Evolutionary conservation across 1,140 invertebrate genomes (phyloP).

Genomic region (Coenobita brevimanus): DNA sequence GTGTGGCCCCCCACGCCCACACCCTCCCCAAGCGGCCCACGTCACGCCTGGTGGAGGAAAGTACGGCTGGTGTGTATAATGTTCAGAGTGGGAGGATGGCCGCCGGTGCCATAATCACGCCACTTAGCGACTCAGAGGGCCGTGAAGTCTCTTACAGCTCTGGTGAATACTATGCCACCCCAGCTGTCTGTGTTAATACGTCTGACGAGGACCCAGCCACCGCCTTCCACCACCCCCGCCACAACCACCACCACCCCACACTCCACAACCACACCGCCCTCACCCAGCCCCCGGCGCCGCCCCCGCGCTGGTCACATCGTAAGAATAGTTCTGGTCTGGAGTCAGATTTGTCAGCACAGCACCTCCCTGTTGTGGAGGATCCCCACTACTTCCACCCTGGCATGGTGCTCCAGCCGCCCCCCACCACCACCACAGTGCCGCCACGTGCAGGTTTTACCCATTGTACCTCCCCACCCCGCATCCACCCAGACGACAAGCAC

Average conservation of each 20-base stretch:
- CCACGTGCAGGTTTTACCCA: not conserved
- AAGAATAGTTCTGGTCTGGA: not conserved
- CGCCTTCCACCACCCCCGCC: not conserved
- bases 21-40: not conserved
- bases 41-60: not conserved
- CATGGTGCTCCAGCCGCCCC: not conserved
- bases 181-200: conserved; percentile 61
- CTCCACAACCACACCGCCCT: not conserved
- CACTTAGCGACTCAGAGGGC: conserved; percentile 30
- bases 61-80: conserved; percentile 44
- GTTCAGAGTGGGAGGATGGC: conserved; percentile 46
- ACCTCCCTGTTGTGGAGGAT: not conserved
- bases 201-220: conserved; percentile 59
- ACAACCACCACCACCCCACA: not conserved
- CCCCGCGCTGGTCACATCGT: conserved; percentile 7
- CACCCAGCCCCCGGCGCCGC: conserved; percentile 14
- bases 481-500: conserved; percentile 13
- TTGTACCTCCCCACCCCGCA: not conserved
- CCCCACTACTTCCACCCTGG: not conserved
- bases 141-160: conserved; percentile 45
- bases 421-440: not conserved
- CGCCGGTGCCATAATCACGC: not conserved
- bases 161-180: conserved; percentile 64
- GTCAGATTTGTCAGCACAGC: not conserved
- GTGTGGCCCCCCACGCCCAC: not conserved